Base-by-base conservation (phyloP, 2,888 invertebrate species). In the Dioctria rufipes region DNA sequence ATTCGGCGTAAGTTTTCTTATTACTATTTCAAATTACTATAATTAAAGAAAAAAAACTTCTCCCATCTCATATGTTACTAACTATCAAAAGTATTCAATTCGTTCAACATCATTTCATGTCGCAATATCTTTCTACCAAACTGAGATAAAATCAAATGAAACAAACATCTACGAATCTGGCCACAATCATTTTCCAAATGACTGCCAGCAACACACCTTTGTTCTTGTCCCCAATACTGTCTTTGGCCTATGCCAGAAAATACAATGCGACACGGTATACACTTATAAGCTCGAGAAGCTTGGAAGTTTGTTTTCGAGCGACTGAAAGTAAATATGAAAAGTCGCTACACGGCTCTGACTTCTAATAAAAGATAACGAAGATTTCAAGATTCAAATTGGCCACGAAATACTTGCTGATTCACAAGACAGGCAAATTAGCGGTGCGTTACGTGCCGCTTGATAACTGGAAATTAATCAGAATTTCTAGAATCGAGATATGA, bases 1-100 rank as follows among this genome's bases (percentile, higher is more conserved):
- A 78, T 81, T 81, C 61, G 81, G 81, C 81, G 81, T 81, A 81
- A 81, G 81, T 81, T 66, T n/a, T 77, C 65, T 67, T 60, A 6
- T 54, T 5, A 66, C 49, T 37, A n/a, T 71, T 37, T 54, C 9
- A 4, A 63, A 51, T 49, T 3, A 39, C 51, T 25, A 71, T 60
- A 3, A 63, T 39, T 40, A 4, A 37, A n/a, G 3, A 25, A 25
- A 37, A 51, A 51, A 51, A 11, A 51, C 51, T 11, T 51, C 3
- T 4, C 8, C 51, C 8, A 51, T 11, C 51, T 11, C 51, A 6
- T 49, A 11, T 4, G 8, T n/a, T 51, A 51, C n/a, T n/a, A 11
- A 51, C n/a, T 51, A 51, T 51, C 51, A 51, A 3, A 25, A 25
- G 9, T 51, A 51, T 51, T 51, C 63, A 39, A 4, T 37, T 63